Conservation (phyloP, 2,888 invertebrate genomes). For the Neocrepidodera transversa region DNA sequence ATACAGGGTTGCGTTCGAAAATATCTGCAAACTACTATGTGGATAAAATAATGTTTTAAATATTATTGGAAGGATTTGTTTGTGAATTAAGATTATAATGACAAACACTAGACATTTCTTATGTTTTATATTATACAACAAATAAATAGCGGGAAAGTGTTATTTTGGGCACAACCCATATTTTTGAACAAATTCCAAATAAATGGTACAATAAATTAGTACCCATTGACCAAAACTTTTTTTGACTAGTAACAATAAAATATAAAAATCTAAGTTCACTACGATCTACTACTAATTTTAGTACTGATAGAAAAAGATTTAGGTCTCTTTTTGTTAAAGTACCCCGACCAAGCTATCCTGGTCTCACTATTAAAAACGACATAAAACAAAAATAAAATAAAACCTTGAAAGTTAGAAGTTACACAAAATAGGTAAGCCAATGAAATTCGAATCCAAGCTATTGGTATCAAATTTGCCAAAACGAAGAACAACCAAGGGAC, state of each 20-base stretch:
- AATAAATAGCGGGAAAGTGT: no score
- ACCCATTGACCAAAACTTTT: no score
- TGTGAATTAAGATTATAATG: no score
- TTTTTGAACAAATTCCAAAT: no score
- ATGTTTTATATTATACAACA: no score
- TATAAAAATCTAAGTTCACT: neutral
- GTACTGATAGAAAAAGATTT: conserved; percentile 18
- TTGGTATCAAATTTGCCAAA: conserved; percentile 57
- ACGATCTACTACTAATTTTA: conserved; percentile 26
- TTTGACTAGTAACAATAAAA: neutral
- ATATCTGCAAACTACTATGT: no score
- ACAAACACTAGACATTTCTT: no score
- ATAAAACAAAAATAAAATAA: conserved; percentile 69
- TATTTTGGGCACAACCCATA: no score
- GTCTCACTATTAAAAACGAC: conserved; percentile 68
- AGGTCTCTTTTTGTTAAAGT: conserved; percentile 22
- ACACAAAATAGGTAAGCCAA: conserved; percentile 64
- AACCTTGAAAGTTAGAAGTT: conserved; percentile 66
- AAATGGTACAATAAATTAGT: no score
- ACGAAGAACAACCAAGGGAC: conserved; percentile 69
- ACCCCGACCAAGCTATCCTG: conserved; percentile 62
- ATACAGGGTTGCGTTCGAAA: no score
- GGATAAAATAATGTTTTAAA: no score
- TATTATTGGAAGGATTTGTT: no score
- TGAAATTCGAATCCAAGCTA: conserved; percentile 45